Evolutionary conservation across 2,113 vertebrate species (phyloP), one percentile per base, ranked within the genome.

Genomic region (Centropus unirufus): DNA sequence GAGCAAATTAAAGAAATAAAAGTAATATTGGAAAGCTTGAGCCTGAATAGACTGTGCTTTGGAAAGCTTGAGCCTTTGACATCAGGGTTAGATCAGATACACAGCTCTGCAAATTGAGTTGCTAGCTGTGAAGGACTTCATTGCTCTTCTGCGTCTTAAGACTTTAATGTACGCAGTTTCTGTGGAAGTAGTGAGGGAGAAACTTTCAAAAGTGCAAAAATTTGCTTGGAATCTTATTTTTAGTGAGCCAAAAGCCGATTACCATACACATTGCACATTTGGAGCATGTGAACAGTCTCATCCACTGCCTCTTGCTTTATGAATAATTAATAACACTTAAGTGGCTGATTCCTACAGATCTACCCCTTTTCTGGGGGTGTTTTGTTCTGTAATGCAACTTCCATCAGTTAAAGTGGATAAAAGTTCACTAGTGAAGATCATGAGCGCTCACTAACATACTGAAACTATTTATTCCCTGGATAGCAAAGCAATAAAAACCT

Each of bases 271-370:
- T 11, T 87, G 59, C 40, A 29, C 46, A 8, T 79, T 68, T 15
- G 9, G 36, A 84, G 87, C 91, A 58, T 0, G 1, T 66, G 84
- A 93, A 70, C 32, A 39, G 59, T 62, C 88, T 96, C 70, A 83
- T 82, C 70, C 24, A 29, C 74, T 90, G 70, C 55, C 42, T 93
- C 69, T 91, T 90, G 67, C 47, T 21, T 87, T 87, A 87, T 92
- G 82, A 95, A 95, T 91, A 85, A 81, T 84, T 92, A 85, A 89
- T 94, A 82, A 57, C 8, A 24, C 32, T 82, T 82, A 89, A 92
- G 70, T 87, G 61, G 69, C 40, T 93, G 89, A 82, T 78, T 92
- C 89, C 52, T 87, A 81, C 39, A 81, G 76, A 86, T 76, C 72
- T 57, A 58, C 59, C 67, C 64, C 46, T 95, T 83, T 91, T 82